phyloP scores from a whole-genome alignment of 92 coral and sea anemone genomes.

The Epizoanthus ramosus region DNA sequence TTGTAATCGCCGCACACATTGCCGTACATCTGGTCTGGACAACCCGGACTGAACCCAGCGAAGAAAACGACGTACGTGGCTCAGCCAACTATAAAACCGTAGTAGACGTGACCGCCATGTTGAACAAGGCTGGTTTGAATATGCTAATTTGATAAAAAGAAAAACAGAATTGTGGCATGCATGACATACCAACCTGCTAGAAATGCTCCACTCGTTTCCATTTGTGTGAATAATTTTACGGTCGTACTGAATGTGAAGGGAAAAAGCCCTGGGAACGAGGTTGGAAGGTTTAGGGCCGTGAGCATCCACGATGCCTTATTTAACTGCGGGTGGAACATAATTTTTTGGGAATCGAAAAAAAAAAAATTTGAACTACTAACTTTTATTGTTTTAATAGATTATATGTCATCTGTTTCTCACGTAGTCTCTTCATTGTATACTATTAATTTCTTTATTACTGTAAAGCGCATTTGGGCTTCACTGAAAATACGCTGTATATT shows the following conservation, averaged over 20 bases:
- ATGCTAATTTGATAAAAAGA: neutral
- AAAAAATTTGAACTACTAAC: neutral
- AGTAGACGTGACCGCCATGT: conserved; percentile 3
- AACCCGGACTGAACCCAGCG: conserved; percentile 10
- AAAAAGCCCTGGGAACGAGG: too few relatives aligned
- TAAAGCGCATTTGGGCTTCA: too few relatives aligned
- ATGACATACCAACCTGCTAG: neutral
- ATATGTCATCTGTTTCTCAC: too few relatives aligned
- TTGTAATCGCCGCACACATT: conserved; percentile 11
- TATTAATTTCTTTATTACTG: too few relatives aligned
- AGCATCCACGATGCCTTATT: too few relatives aligned
- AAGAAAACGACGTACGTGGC: neutral
- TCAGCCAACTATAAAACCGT: neutral
- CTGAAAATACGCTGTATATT: too few relatives aligned
- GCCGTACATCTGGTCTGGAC: conserved; percentile 18
- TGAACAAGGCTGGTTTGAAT: conserved; percentile 6
- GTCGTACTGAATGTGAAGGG: neutral
- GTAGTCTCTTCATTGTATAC: too few relatives aligned
- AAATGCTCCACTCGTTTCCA: neutral
- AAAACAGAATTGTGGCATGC: neutral
- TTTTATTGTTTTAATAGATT: neutral
- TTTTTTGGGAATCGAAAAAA: neutral
- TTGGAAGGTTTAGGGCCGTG: too few relatives aligned
- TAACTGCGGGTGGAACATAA: neutral
- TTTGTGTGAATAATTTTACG: conserved; percentile 4